These are phyloP conservation scores for Eupithecia pulchellata DNA, from an alignment of 2,888 invertebrate species.

Conservation along the genomic window DNA sequence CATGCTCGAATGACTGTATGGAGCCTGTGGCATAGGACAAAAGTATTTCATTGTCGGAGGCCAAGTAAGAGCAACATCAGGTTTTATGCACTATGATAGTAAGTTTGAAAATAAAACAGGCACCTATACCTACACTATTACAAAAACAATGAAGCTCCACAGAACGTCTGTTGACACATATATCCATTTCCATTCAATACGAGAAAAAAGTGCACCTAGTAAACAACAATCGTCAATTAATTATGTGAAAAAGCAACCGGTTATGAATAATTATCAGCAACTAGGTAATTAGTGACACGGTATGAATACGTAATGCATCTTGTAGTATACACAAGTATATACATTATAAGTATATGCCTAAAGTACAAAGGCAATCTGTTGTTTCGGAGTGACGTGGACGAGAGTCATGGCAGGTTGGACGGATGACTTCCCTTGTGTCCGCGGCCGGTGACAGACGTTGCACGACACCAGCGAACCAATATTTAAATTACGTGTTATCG, in stretches of 20 bases:
- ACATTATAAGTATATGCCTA: too few relatives aligned
- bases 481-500: too few relatives aligned
- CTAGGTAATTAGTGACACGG: constrained; percentile 50
- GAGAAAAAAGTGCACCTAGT: constrained; percentile 10
- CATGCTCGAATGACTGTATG: neutral
- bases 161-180: constrained; percentile 17
- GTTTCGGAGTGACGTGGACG: too few relatives aligned
- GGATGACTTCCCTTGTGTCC: too few relatives aligned
- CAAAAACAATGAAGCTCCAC: neutral
- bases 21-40: neutral
- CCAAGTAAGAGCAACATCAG: too few relatives aligned
- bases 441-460: too few relatives aligned
- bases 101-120: neutral
- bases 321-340: too few relatives aligned
- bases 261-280: constrained; percentile 53
- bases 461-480: too few relatives aligned
- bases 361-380: too few relatives aligned
- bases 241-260: constrained; percentile 45
- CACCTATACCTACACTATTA: too few relatives aligned
- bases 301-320: constrained; percentile 16
- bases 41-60: neutral
- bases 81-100: neutral
- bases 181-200: constrained; percentile 25
- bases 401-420: too few relatives aligned
- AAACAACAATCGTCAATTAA: constrained; percentile 38